Evolutionary conservation across 1,140 invertebrate genomes (phyloP).

Genomic region (Atopsyche davidsoni): DNA sequence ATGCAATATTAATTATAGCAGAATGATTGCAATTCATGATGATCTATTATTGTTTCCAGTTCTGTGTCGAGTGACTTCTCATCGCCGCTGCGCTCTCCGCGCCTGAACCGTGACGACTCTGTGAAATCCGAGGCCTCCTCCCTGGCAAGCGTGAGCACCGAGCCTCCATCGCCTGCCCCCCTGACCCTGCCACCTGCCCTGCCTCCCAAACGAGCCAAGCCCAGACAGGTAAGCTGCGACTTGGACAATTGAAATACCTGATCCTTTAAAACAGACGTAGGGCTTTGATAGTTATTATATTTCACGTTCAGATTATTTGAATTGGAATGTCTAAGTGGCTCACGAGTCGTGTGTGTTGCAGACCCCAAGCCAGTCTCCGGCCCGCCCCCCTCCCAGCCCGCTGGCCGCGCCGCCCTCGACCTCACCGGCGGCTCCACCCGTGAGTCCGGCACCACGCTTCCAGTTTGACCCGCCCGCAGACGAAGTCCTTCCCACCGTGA

Average conservation of each 20-base stretch:
- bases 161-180: background rate
- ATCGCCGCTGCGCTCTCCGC: constrained; percentile 25
- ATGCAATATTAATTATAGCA: no score
- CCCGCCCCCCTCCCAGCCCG: constrained; percentile 11
- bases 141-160: constrained; percentile 11
- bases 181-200: constrained; percentile 61
- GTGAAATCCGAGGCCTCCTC: constrained; percentile 23
- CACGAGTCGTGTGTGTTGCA: constrained; percentile 14
- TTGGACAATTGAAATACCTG: background rate
- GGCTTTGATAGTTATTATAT: no score
- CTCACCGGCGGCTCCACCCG: constrained; percentile 9
- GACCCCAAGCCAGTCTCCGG: constrained; percentile 25
- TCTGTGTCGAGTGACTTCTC: constrained; percentile 21
- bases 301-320: no score
- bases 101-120: constrained; percentile 20
- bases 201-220: constrained; percentile 66
- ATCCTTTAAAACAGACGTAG: no score
- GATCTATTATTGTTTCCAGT: no score
- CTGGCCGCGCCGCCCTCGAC: constrained; percentile 39
- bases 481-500: no score
- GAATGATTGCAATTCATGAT: constrained; percentile 5
- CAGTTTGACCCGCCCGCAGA: constrained; percentile 25
- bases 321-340: no score
- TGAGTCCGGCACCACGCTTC: constrained; percentile 25
- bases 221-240: constrained; percentile 37